These are phyloP conservation scores for Aspidapion aeneum DNA, from an alignment of 2,888 invertebrate species.

Conservation along the genomic window DNA sequence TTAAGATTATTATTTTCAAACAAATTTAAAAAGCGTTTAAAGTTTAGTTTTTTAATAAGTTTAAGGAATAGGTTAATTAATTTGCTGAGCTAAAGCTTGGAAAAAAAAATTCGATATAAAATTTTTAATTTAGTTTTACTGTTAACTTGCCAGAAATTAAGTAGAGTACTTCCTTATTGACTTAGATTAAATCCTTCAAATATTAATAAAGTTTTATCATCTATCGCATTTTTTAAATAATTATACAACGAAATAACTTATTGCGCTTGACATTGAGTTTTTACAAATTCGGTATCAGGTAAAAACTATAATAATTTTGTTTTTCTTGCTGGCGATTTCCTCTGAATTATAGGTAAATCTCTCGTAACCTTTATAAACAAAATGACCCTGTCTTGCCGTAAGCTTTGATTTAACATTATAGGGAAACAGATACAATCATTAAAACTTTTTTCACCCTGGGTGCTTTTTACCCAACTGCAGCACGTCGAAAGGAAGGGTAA, in stretches of 20 bases:
- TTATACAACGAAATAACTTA: not conserved
- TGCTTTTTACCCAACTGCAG: too few species aligned
- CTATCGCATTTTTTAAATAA: not conserved
- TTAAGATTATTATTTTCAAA: too few species aligned
- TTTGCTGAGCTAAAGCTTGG: too few species aligned
- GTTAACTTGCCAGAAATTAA: too few species aligned
- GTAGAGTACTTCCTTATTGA: not conserved
- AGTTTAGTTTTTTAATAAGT: too few species aligned
- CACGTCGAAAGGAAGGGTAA: too few species aligned
- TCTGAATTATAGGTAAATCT: too few species aligned
- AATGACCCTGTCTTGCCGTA: conserved; percentile 19
- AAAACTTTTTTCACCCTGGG: not conserved
- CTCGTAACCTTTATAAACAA: conserved; percentile 17
- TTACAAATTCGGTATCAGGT: not conserved
- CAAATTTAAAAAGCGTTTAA: too few species aligned
- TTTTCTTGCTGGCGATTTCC: too few species aligned
- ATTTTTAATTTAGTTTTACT: too few species aligned
- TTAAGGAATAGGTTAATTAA: too few species aligned
- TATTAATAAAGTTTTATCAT: not conserved
- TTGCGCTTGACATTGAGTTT: not conserved
- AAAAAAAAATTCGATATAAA: too few species aligned
- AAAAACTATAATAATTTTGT: not conserved
- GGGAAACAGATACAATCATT: conserved; percentile 7
- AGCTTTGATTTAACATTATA: conserved; percentile 16
- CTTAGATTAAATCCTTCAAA: not conserved